Conservation (phyloP, 2,113 vertebrate genomes). For the Galemys pyrenaicus region DNA sequence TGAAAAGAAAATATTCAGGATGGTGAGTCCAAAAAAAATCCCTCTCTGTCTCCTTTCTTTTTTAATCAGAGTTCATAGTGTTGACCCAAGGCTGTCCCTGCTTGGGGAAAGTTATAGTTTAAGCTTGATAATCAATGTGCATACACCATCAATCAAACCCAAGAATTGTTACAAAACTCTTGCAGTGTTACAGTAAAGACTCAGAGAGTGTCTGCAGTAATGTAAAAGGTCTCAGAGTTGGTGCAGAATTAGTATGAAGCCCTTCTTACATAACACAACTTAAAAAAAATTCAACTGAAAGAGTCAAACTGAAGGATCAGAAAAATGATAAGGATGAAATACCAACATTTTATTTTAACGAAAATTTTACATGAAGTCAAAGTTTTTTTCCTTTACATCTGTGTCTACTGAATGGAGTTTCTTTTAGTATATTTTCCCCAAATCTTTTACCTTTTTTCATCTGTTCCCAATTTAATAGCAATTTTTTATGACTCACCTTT, state of each 20-base stretch:
- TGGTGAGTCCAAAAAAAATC: background rate
- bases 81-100: background rate
- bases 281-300: background rate
- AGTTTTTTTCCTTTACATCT: background rate
- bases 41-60: background rate
- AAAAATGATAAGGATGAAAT: background rate
- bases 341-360: background rate
- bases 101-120: background rate
- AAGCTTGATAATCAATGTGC: background rate
- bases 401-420: background rate
- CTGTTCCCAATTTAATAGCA: slow-evolving; percentile 3
- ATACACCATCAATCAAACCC: background rate
- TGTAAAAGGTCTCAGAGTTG: background rate
- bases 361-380: background rate
- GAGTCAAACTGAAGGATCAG: background rate
- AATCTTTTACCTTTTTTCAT: background rate
- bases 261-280: background rate
- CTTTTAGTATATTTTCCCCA: background rate
- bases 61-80: background rate
- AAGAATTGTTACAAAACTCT: background rate
- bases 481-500: slow-evolving; percentile 36
- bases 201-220: background rate
- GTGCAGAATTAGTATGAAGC: background rate
- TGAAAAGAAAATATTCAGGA: background rate
- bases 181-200: background rate